Evolutionary conservation across 2,888 invertebrate species (phyloP), one percentile per base, ranked within the genome.

Genomic region (Miltochrista miniata): DNA sequence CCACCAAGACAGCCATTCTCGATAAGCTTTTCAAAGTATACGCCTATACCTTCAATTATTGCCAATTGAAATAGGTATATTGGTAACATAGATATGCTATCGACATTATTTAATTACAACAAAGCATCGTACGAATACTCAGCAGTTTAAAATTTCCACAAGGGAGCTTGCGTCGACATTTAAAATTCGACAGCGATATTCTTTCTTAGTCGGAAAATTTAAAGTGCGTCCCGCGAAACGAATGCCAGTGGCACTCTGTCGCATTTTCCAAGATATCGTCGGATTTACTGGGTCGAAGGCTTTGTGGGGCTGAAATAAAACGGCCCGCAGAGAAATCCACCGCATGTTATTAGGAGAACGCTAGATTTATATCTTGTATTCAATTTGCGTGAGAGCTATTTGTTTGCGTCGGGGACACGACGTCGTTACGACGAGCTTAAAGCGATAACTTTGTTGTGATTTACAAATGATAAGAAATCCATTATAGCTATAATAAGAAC

Each of bases 311-410:
- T 76, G 77, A 83, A 87, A 87, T 87, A 87, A 87, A 87, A 87
- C 82, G 87, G 85, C 85, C 87, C 87, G 81, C 81, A 61, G 87
- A 87, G 87, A 86, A 87, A 87, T 86, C 85, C 81, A 79, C 85
- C 81, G 85, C 83, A 82, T 82, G 81, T 85, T 85, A 83, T 87
- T 87, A 87, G 83, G 80, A 79, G 81, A 81, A 80, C 73, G 78
- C 79, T 81, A 85, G 86, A 87, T 87, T 87, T 89, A 89, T 88
- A 85, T 84, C 83, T 78, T 86, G 85, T 87, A 86, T 89, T 89
- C 88, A 87, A 88, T 88, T 88, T 88, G 83, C 76, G 83, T 84
- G 79, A 86, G 79, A 85, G 87, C 82, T 81, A 83, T 84, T 81
- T 82, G 79, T 81, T 81, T 80, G 74, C 72, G 76, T 72, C 71